Evolutionary conservation across 2,113 vertebrate genomes (phyloP), one percentile per base, ranked within the genome.

Genomic region (Porphyrio hochstetteri): DNA sequence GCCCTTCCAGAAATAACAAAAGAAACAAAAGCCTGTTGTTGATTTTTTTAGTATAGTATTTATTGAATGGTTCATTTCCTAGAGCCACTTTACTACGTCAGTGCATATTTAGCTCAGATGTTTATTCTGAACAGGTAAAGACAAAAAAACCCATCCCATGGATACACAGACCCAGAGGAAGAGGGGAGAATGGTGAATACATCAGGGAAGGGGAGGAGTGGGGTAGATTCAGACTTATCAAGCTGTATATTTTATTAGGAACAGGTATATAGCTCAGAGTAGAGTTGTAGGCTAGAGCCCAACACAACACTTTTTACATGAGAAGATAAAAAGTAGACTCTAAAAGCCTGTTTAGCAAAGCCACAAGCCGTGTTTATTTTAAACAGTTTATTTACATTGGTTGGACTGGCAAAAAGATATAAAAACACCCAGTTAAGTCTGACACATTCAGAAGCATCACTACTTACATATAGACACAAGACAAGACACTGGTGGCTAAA

Each of bases 301-400:
- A 50, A 52, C 27, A 74, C 52, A 63, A 20, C 0, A 0, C 23
- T 63, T 74, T 40, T 25, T 20, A 16, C 20, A 23, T 80, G 40
- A 52, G 76, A 55, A 79, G 9, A 57, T 27, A 50, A 48, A 48
- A 48, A 95, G 57, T 15, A 44, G 74, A 82, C 69, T 72, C 83
- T 42, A 86, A 94, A 64, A 90, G 16, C 33, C 46, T 93, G 69
- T 81, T 96, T 50, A 84, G 86, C 57, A 96, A 89, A 94, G 87
- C 79, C 92, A 88, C 10, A 92, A 93, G 84, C 75, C 91, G 31
- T 82, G 38, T 79, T 79, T 87, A 36, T 86, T 96, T 97, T 96
- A 95, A 94, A 86, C 86, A 96, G 74, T 98, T 98, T 98, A 98
- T 98, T 98, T 98, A 98, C 97, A 98, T 90, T 85, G 40, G 78